Conservation (phyloP, 2,797 vertebrate genomes). For the Pipistrellus nathusii region DNA sequence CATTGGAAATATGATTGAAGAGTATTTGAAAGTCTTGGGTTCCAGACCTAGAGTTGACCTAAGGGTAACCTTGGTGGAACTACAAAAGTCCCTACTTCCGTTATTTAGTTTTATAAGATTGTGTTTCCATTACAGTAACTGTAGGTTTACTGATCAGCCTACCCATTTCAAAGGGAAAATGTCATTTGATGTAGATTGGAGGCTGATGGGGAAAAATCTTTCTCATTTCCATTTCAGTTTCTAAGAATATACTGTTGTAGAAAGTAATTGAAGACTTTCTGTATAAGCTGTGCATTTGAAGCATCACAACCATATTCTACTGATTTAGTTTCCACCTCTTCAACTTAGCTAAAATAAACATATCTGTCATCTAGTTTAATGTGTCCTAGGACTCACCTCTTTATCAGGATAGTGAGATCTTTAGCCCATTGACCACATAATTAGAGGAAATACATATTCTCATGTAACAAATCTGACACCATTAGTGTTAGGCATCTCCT, state of each 20-base stretch:
- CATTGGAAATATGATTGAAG: not conserved
- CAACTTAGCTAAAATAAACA: not conserved
- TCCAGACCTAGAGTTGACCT: not conserved
- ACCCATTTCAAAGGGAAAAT: not conserved
- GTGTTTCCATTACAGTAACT: not conserved
- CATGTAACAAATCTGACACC: not conserved
- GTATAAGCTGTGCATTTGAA: not conserved
- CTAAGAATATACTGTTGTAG: not conserved
- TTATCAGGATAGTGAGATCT: constrained; percentile 21
- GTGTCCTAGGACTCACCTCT: not conserved
- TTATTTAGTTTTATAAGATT: not conserved
- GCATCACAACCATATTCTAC: not conserved
- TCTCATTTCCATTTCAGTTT: not conserved
- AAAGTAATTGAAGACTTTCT: not conserved
- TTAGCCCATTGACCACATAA: constrained; percentile 23
- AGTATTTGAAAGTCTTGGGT: not conserved
- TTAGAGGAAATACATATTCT: constrained; percentile 48
- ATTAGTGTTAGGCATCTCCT: not conserved
- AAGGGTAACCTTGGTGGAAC: not conserved
- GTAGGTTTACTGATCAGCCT: not conserved
- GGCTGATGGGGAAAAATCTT: not conserved
- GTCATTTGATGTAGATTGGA: not conserved
- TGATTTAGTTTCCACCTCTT: not conserved
- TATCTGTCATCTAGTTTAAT: constrained; percentile 1
- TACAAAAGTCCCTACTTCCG: not conserved